Base-by-base conservation (phyloP, 2,113 vertebrate genomes). In the Semicossyphus pulcher region DNA sequence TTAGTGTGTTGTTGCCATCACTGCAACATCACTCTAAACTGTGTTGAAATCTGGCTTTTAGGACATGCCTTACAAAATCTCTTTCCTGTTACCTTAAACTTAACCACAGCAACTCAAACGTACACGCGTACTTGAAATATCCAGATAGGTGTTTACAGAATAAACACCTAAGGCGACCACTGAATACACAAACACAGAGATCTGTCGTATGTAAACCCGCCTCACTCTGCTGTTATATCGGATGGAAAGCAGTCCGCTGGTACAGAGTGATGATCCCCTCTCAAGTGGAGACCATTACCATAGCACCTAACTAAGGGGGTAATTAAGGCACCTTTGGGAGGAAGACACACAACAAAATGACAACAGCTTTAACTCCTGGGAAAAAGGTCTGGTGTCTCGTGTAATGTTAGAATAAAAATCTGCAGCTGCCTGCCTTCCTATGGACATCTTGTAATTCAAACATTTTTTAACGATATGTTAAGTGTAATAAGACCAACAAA, bases 301-400 rank as follows among this genome's bases (percentile, higher is more conserved):
- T 65, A 66, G 80, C 49, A 82, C 81, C 80, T 32, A 58, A 60
- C 61, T 36, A 23, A 42, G 52, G 47, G 36, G 74, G 41, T 73
- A 63, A 90, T 80, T 83, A 80, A 41, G 47, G 25, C 44, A 66
- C 81, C 76, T 69, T 52, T 9, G 78, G 81, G 79, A 87, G 64
- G 78, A 81, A 86, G 61, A 76, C 18, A 2, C 10, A 62, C 4
- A 44, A 77, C 77, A 83, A 70, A 81, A 81, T 63, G 21, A 83
- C 63, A 42, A 72, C 77, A 83, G 57, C 56, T 66, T 57, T 32
- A 71, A 72, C 25, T 64, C 76, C 56, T 41, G 7, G 11, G 72
- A 42, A 69, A 61, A 18, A 1, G 3, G n/a, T 3, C 23, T 44
- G n/a, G 20, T 60, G 60, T 72, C 52, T 51, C 1, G n/a, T 32